Evolutionary conservation across 2,797 vertebrate genomes (phyloP), one percentile per base, ranked within the genome.

Genomic region (Paguma larvata): DNA sequence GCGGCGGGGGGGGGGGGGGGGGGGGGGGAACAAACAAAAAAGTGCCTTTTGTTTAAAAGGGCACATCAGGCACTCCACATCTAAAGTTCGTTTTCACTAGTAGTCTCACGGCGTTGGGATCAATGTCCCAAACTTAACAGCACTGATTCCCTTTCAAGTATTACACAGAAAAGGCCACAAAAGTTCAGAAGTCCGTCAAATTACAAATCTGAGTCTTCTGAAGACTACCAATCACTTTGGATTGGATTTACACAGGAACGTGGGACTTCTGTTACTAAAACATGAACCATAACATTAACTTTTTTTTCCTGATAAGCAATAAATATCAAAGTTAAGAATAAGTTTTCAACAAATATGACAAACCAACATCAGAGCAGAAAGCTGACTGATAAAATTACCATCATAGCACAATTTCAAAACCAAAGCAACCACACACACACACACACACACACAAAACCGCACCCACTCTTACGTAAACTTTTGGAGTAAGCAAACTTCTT

Each of bases 401-500:
- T 53, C 79, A 68, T 23, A 83, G 88, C 79, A 79, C 38, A 91
- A 91, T 91, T 93, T 94, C 67, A 75, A 53, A 93, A 91, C 91
- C 82, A 91, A 93, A 90, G 51, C 38, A 86, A 97, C 85, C 38
- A 34, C 34, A 70, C 32, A 68, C 65, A 34, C 65, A 16, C 63
- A 32, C 13, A 15, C 63, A n/a, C 63, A n/a, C 63, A 68, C 16
- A 67, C 32, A 38, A 11, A 63, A 80, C 95, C 83, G 73, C 93
- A 96, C 96, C 97, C 98, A 94, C 88, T 87, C 95, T 97, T 94
- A 94, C 14, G 87, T 89, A 97, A 97, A 97, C 80, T 95, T 97
- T 56, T 14, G 23, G 72, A 92, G 68, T 87, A 95, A 92, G 92
- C 89, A 91, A 93, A 95, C 88, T 94, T 90, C 53, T 80, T 65